Evolutionary conservation across 2,113 vertebrate genomes (phyloP).

Genomic region (Empidonax traillii): DNA sequence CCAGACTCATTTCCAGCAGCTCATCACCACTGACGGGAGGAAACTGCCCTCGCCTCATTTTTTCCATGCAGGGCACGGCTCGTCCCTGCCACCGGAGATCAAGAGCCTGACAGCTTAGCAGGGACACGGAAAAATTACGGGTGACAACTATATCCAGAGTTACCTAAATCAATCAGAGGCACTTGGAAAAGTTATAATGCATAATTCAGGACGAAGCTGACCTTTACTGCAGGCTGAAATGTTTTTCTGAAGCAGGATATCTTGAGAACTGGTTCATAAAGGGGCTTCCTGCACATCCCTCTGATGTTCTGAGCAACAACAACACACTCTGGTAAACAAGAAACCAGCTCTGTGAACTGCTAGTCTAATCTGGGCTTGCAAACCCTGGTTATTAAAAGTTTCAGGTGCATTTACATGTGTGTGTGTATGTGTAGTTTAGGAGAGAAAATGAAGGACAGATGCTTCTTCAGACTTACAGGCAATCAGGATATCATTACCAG

Average conservation of each 20-base stretch:
- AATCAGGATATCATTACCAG: neutral
- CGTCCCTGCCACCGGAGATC: neutral
- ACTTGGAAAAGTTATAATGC: neutral
- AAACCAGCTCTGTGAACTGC: neutral
- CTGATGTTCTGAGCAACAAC: neutral
- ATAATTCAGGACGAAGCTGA: neutral
- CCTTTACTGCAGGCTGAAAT: neutral
- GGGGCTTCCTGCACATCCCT: neutral
- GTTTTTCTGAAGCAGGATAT: neutral
- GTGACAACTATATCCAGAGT: neutral
- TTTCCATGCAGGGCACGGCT: rapidly evolving
- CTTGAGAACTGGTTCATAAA: neutral
- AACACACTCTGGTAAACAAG: neutral
- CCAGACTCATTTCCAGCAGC: neutral
- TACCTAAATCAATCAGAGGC: neutral
- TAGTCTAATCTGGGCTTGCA: neutral
- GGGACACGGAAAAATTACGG: neutral
- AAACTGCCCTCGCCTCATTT: neutral
- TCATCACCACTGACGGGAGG: neutral
- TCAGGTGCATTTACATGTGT: neutral
- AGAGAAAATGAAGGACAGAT: neutral
- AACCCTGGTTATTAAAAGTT: neutral
- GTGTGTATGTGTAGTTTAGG: neutral
- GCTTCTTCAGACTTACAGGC: neutral
- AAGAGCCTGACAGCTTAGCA: neutral